phyloP scores from a whole-genome alignment of 2,888 invertebrate genomes.

The Volucella bombylans region DNA sequence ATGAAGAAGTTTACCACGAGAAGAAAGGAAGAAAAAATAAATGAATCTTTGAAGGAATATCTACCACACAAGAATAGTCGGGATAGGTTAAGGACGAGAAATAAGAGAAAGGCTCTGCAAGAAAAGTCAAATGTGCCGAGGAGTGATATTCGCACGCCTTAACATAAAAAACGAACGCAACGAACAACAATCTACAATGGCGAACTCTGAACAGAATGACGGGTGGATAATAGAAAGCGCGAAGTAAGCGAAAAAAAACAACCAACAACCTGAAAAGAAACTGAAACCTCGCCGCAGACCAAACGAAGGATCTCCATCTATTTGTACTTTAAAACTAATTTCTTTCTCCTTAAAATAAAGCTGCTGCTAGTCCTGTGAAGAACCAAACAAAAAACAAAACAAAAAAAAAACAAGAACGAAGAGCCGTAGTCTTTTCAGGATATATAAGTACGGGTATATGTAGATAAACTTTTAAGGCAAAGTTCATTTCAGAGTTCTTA shows the following conservation, averaged over 20 bases:
- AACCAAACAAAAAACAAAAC: constrained; percentile 6
- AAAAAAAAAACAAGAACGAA: background rate
- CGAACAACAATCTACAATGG: constrained; percentile 25
- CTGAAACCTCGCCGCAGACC: constrained; percentile 55
- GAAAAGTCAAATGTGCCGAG: constrained; percentile 50
- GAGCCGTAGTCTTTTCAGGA: background rate
- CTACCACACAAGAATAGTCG: background rate
- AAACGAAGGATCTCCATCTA: constrained; percentile 63
- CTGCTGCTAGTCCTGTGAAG: background rate
- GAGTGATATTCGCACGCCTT: constrained; percentile 26
- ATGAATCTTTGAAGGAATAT: constrained; percentile 49
- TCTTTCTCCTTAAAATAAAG: constrained; percentile 46
- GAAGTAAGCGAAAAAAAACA: background rate
- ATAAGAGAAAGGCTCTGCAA: constrained; percentile 10
- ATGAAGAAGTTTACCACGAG: constrained; percentile 26
- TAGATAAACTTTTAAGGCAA: constrained; percentile 61
- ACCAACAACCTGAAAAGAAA: background rate
- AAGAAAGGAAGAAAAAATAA: constrained; percentile 32
- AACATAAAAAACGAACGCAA: constrained; percentile 24
- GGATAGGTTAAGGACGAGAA: background rate
- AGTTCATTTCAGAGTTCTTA: constrained; percentile 69
- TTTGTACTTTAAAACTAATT: constrained; percentile 72
- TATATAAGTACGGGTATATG: background rate
- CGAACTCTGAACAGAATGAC: constrained; percentile 33
- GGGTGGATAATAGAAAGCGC: constrained; percentile 35